Percentiles rank a stretch among this genome's conserved stretches.
Conservation (phyloP, 2,888 invertebrate genomes). For the Apamea monoglypha region DNA sequence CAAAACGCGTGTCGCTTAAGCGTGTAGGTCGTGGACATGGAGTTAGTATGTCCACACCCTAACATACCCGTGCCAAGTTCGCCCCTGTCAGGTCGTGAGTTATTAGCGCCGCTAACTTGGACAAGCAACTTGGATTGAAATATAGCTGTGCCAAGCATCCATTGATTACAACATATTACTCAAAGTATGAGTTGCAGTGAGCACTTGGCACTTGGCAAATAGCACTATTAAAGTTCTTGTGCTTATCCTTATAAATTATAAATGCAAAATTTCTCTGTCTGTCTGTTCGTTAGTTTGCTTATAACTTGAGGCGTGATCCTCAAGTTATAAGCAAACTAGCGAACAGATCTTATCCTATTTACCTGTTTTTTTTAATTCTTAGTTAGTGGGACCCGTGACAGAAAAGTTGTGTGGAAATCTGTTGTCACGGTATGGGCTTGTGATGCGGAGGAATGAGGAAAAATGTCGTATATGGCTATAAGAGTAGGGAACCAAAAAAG, state of each 20-base stretch:
- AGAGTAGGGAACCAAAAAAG: too few species aligned
- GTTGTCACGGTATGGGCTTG: too few species aligned
- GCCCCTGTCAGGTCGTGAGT: conserved; percentile 51
- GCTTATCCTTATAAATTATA: neutral
- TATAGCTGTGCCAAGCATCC: conserved; percentile 48
- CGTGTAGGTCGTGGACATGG: neutral
- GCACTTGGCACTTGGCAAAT: conserved; percentile 27
- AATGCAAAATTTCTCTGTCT: neutral
- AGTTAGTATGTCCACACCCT: conserved; percentile 14
- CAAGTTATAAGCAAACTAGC: too few species aligned
- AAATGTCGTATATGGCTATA: too few species aligned
- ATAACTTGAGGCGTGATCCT: neutral
- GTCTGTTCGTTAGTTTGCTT: neutral
- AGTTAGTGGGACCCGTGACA: neutral
- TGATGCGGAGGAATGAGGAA: too few species aligned
- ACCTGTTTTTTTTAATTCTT: neutral
- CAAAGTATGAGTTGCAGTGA: conserved; percentile 30
- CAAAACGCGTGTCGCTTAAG: neutral
- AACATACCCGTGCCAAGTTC: conserved; percentile 37
- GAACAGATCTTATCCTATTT: neutral
- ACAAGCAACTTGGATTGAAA: conserved; percentile 56
- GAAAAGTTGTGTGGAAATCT: too few species aligned
- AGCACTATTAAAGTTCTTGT: neutral
- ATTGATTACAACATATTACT: conserved; percentile 53
- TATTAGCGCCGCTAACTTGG: conserved; percentile 58